Percentiles rank a stretch among this genome's conserved stretches.
phyloP scores from a whole-genome alignment of 2,113 vertebrate genomes.

The Daubentonia madagascariensis region DNA sequence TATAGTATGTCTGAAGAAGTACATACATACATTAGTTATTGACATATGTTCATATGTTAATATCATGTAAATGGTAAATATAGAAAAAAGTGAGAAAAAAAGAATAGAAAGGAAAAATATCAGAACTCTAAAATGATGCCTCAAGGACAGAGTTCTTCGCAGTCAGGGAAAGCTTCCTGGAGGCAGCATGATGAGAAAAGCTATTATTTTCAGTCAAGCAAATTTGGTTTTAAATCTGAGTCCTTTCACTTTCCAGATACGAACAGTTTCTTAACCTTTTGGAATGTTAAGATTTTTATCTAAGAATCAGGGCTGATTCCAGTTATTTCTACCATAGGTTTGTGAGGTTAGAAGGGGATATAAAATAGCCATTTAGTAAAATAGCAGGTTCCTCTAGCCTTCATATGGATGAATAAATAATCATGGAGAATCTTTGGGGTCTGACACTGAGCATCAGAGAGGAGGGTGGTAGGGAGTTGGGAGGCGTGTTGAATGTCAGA shows the following conservation, averaged over 20 bases:
- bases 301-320: neutral
- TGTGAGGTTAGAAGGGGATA: neutral
- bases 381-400: neutral
- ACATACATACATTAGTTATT: neutral
- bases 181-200: neutral
- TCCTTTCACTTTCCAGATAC: neutral
- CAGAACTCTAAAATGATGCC: neutral
- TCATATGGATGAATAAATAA: neutral
- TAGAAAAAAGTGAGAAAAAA: neutral
- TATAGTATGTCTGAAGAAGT: neutral
- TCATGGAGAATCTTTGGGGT: neutral
- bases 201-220: neutral
- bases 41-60: neutral
- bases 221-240: constrained; percentile 21
- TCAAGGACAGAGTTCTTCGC: neutral
- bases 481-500: neutral
- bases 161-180: neutral
- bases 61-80: neutral
- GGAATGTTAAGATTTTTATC: neutral
- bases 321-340: neutral
- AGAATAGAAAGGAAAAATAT: neutral
- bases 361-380: neutral
- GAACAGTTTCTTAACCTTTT: neutral
- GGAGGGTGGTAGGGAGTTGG: neutral
- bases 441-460: neutral